These are phyloP conservation scores for Camponotus fellah DNA, from an alignment of 2,888 invertebrate species.

Conservation along the genomic window DNA sequence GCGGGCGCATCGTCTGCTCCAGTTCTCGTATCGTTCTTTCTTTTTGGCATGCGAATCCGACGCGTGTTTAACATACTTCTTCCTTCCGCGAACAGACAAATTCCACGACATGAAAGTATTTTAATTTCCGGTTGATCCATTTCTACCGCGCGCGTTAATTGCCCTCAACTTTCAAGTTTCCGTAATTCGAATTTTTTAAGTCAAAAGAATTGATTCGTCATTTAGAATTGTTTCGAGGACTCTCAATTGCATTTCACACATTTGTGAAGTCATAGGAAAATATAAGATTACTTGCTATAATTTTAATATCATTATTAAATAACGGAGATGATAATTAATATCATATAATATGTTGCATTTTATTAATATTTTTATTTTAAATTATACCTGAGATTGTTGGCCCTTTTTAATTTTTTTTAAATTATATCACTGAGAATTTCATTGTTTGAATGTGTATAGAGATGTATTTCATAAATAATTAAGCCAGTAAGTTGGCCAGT, in stretches of 20 bases:
- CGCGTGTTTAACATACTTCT: constrained; percentile 58
- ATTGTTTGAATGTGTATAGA: background rate
- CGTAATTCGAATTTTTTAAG: background rate
- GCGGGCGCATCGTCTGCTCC: constrained; percentile 25
- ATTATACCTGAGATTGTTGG: too few species aligned
- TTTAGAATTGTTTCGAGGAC: background rate
- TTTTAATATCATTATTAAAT: background rate
- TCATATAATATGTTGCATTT: background rate
- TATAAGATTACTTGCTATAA: background rate
- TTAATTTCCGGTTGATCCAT: constrained; percentile 50
- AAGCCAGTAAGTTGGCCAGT: too few species aligned
- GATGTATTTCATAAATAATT: too few species aligned
- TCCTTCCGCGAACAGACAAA: constrained; percentile 19
- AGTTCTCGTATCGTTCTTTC: constrained; percentile 13
- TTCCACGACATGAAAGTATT: constrained; percentile 45
- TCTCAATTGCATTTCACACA: background rate
- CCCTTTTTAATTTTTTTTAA: too few species aligned
- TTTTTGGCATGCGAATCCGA: constrained; percentile 53
- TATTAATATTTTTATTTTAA: background rate
- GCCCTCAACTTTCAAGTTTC: background rate
- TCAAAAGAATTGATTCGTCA: background rate
- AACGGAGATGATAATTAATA: background rate
- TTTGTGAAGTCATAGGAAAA: background rate
- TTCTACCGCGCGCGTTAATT: constrained; percentile 30
- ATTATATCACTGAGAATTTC: background rate